These are phyloP conservation scores for Euplexia lucipara DNA, from an alignment of 2,888 invertebrate genomes.

Conservation along the genomic window DNA sequence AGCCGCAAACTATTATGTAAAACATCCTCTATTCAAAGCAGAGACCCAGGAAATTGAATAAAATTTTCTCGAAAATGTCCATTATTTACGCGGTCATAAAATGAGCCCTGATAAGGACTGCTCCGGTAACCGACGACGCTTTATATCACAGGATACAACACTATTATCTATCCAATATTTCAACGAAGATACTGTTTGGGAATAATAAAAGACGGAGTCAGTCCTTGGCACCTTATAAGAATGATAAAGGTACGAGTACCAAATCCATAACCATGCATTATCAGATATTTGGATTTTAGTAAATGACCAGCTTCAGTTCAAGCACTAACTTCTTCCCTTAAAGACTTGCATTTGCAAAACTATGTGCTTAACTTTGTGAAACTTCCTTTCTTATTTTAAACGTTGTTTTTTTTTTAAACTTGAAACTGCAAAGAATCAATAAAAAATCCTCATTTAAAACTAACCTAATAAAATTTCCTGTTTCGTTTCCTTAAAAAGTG, in stretches of 20 bases:
- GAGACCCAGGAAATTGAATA: conserved; percentile 66
- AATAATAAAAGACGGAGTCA: conserved; percentile 50
- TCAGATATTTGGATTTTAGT: background rate
- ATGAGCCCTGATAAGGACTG: conserved; percentile 68
- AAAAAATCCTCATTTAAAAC: too few relatives aligned
- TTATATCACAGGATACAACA: conserved; percentile 63
- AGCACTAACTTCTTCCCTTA: too few relatives aligned
- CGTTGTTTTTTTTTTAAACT: too few relatives aligned
- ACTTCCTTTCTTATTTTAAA: too few relatives aligned
- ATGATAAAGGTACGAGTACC: conserved; percentile 28
- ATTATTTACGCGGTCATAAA: conserved; percentile 75
- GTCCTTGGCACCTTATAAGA: conserved; percentile 37
- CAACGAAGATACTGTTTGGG: conserved; percentile 58
- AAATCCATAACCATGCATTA: conserved; percentile 1
- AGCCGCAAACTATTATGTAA: conserved; percentile 56
- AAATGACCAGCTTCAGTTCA: too few relatives aligned
- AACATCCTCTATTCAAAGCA: conserved; percentile 60
- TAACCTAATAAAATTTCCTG: too few relatives aligned
- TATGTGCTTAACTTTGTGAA: background rate
- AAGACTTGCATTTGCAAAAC: background rate
- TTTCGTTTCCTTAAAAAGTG: too few relatives aligned
- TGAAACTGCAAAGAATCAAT: too few relatives aligned
- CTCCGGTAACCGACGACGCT: conserved; percentile 55
- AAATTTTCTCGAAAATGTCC: conserved; percentile 63
- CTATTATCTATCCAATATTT: conserved; percentile 73